A percentile compares a stretch with the other conserved stretches of the same genome.
Evolutionary conservation across 1,140 invertebrate genomes (phyloP).

Genomic region (Aethina tumida): DNA sequence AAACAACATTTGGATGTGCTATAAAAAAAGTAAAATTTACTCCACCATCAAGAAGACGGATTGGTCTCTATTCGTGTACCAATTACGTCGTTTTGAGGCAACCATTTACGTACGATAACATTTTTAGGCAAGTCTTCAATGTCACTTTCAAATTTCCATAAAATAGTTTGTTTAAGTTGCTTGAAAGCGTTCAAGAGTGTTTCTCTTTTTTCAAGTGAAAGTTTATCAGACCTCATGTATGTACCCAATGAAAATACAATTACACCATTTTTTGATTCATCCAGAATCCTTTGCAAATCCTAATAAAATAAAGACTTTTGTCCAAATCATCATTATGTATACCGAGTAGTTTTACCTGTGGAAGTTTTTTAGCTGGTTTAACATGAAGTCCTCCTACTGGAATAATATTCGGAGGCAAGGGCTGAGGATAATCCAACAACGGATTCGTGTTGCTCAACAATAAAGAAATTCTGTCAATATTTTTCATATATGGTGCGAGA

Average conservation of each 20-base stretch:
- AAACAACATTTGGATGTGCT: constrained; percentile 24
- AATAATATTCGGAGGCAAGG: constrained; percentile 38
- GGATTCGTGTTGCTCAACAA: constrained; percentile 36
- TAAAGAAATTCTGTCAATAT: constrained; percentile 2
- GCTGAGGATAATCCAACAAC: constrained; percentile 11
- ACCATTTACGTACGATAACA: constrained; percentile 39
- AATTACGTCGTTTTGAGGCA: constrained; percentile 50
- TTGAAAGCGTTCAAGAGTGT: constrained; percentile 36
- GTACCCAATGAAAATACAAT: constrained; percentile 42
- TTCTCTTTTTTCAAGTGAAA: constrained; percentile 30
- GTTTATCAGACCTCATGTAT: constrained; percentile 35
- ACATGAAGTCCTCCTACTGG: constrained; percentile 50
- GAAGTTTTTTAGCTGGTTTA: constrained; percentile 24
- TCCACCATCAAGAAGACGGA: background rate
- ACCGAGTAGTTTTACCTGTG: constrained; percentile 23
- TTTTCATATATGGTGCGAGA: background rate
- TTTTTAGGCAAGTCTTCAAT: constrained; percentile 38
- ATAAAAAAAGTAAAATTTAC: constrained; percentile 7
- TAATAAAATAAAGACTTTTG: constrained; percentile 34
- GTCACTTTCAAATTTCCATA: constrained; percentile 45
- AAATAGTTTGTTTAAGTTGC: constrained; percentile 38
- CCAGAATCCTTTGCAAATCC: constrained; percentile 38
- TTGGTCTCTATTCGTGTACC: no score
- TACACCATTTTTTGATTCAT: constrained; percentile 37
- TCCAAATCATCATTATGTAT: no score